Evolutionary conservation across 2,797 vertebrate genomes (phyloP).

Genomic region (Gambusia yucatana): DNA sequence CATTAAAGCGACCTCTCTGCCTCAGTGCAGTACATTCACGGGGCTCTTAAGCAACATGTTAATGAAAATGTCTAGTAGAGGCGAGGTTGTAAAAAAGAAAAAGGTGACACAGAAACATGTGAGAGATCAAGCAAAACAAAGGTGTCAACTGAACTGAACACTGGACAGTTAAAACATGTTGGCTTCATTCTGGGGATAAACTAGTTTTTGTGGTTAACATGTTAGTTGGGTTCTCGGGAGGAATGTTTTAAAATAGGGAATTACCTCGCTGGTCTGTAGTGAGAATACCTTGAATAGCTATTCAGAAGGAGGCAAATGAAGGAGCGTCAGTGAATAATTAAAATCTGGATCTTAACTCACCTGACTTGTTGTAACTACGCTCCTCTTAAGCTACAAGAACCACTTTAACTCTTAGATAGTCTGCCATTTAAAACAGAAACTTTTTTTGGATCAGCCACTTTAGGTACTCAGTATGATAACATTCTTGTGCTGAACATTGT

Average conservation of each 20-base stretch:
- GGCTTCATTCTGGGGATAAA: constrained; percentile 60
- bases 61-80: constrained; percentile 67
- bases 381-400: constrained; percentile 34
- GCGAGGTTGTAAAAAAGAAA: constrained; percentile 24
- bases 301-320: constrained; percentile 91
- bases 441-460: constrained; percentile 14
- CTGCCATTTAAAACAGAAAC: constrained; percentile 17
- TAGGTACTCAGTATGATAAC: constrained; percentile 3
- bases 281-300: constrained; percentile 87
- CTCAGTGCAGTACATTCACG: constrained; percentile 49
- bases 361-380: constrained; percentile 10
- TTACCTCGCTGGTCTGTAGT: constrained; percentile 86
- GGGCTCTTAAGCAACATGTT: constrained; percentile 53
- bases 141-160: constrained; percentile 49
- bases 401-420: not conserved
- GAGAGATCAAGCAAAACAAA: constrained; percentile 65
- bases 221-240: constrained; percentile 82
- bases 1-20: constrained; percentile 27
- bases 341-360: constrained; percentile 29
- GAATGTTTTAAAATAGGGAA: constrained; percentile 71
- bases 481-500: not conserved
- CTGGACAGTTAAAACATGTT: constrained; percentile 63
- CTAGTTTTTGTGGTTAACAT: constrained; percentile 70
- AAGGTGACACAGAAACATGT: constrained; percentile 48
- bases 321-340: constrained; percentile 65